Percentiles rank a stretch among this genome's conserved stretches.
Conservation (phyloP, 2,888 invertebrate genomes). For the Trachelus iudaicus region DNA sequence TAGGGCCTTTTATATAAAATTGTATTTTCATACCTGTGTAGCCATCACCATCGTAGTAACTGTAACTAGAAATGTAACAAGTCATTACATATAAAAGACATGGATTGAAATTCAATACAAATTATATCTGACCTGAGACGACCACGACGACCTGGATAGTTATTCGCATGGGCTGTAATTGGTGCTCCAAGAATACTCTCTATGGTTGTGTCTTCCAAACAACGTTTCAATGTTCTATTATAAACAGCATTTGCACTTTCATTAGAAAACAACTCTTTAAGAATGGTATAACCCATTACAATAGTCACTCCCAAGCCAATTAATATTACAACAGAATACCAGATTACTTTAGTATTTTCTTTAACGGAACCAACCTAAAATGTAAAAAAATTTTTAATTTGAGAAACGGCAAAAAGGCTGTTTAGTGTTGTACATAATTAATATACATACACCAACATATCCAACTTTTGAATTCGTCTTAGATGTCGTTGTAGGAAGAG, state of each 20-base stretch:
- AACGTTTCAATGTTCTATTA: conserved; percentile 79
- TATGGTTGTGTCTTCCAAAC: conserved; percentile 80
- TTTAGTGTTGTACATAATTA: background rate
- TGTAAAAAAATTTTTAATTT: background rate
- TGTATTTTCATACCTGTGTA: conserved; percentile 86
- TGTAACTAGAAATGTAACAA: conserved; percentile 69
- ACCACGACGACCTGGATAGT: conserved; percentile 81
- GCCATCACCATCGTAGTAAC: conserved; percentile 79
- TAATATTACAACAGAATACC: conserved; percentile 85
- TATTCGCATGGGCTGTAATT: conserved; percentile 90
- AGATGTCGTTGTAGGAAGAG: background rate
- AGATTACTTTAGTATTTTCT: conserved; percentile 89
- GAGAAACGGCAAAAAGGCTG: background rate
- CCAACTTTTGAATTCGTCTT: background rate
- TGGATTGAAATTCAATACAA: background rate
- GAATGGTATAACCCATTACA: conserved; percentile 84
- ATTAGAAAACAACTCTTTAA: conserved; percentile 87
- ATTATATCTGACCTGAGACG: conserved; percentile 74
- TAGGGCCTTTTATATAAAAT: conserved; percentile 88
- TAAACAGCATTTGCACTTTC: conserved; percentile 90
- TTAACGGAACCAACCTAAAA: conserved; percentile 72
- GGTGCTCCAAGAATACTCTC: conserved; percentile 89
- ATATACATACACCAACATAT: background rate
- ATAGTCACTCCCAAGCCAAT: conserved; percentile 85
- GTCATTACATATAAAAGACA: conserved; percentile 4